Evolutionary conservation across 2,797 vertebrate genomes (phyloP), one percentile per base, ranked within the genome.

Genomic region (Gobio occitaniae): DNA sequence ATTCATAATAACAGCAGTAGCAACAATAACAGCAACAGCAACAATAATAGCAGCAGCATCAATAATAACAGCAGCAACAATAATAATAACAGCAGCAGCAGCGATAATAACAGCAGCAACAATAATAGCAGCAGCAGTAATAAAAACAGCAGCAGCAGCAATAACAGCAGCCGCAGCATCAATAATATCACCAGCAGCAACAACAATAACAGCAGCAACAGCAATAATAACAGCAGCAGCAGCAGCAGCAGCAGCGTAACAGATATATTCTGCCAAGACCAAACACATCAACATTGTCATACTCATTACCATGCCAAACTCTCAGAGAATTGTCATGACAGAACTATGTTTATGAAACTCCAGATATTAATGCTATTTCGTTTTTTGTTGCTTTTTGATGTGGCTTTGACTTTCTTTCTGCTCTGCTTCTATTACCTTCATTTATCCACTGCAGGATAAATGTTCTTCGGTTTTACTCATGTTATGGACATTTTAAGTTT

Each of bases 331-430:
- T 29, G 61, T 65, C 61, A 65, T 65, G 25, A 32, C 29, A 65
- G 61, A 65, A 16, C n/a, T 72, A 1, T 50, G 70, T 29, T 72
- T 74, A 50, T 72, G 66, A 82, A 88, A 86, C 87, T 90, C 91
- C 38, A 59, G 6, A 77, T 36, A 59, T 56, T 19, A 29, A 48
- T 50, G 2, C 10, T 29, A 19, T 47, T 86, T 68, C 16, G 32
- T 41, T 63, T 87, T 88, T 84, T 50, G 69, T 47, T 71, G 8
- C 16, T 0, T 4, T 74, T 50, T 74, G 48, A 50, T 5, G 9
- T 50, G 25, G 36, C 36, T 72, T 72, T 72, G 70, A 72, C 71
- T 32, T 74, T 50, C 15, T 50, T 72, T 50, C 70, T 50, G 47
- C 44, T 72, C 47, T 72, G 8, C 71, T 74, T 74, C 16, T 50